A percentile compares a stretch with the other conserved stretches of the same genome.
Conservation (phyloP, 2,888 invertebrate genomes). For the Phalangium opilio region DNA sequence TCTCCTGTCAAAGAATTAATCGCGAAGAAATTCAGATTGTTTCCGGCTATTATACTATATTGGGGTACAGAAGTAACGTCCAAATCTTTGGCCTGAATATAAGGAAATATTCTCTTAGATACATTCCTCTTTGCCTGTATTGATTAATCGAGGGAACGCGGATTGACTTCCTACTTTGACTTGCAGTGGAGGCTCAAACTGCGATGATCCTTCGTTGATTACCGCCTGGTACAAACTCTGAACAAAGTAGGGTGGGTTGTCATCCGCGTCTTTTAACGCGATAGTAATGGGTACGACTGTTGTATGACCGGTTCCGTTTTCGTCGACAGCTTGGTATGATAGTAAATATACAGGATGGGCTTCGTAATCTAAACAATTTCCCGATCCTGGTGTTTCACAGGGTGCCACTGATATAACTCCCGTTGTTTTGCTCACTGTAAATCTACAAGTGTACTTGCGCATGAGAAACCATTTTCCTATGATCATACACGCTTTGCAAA, state of each 20-base stretch:
- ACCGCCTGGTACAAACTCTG: conserved; percentile 60
- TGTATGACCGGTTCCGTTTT: conserved; percentile 47
- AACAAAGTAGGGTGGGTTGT: conserved; percentile 69
- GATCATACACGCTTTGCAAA: conserved; percentile 19
- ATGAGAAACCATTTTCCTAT: background rate
- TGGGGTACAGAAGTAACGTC: conserved; percentile 65
- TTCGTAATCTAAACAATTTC: conserved; percentile 70
- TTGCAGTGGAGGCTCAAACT: conserved; percentile 51
- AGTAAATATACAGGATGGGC: conserved; percentile 63
- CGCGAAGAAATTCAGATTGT: conserved; percentile 26
- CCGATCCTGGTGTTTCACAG: conserved; percentile 48
- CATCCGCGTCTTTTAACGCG: conserved; percentile 32
- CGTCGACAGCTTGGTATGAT: conserved; percentile 63
- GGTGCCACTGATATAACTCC: conserved; percentile 66
- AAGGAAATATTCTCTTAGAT: too few species aligned
- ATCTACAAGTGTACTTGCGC: conserved; percentile 30
- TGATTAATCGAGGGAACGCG: too few species aligned
- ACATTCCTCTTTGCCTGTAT: too few species aligned
- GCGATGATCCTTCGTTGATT: conserved; percentile 68
- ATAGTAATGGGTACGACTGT: conserved; percentile 20
- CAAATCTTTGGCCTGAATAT: conserved; percentile 54
- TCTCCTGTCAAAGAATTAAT: conserved; percentile 29
- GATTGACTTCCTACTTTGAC: conserved; percentile 24
- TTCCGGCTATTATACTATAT: conserved; percentile 48
- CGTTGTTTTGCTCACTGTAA: conserved; percentile 57